Percentiles rank a stretch among this genome's conserved stretches.
Evolutionary conservation across 2,888 invertebrate genomes (phyloP).

Genomic region (Cistogaster globosa): DNA sequence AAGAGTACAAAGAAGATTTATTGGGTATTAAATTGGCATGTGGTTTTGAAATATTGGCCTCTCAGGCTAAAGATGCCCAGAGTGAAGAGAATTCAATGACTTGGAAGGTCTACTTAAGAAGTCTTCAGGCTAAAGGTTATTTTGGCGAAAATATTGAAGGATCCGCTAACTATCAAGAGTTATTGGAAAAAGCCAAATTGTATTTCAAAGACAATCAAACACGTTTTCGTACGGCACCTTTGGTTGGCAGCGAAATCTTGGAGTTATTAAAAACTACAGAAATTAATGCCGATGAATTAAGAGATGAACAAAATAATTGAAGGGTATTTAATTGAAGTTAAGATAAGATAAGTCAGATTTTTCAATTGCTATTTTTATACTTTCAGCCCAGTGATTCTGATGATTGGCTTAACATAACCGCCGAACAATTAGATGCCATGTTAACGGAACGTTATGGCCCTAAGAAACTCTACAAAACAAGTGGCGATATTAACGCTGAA

Average conservation of each 20-base stretch:
- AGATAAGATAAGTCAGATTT: not conserved
- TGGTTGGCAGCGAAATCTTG: slow-evolving; percentile 84
- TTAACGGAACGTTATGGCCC: slow-evolving; percentile 88
- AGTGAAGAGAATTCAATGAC: slow-evolving; percentile 85
- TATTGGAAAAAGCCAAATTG: slow-evolving; percentile 88
- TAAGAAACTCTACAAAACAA: slow-evolving; percentile 84
- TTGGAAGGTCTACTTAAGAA: slow-evolving; percentile 89
- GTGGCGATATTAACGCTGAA: slow-evolving; percentile 84
- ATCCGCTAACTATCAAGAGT: slow-evolving; percentile 89
- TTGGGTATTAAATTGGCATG: slow-evolving; percentile 94
- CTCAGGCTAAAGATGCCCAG: slow-evolving; percentile 84
- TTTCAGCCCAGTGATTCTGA: slow-evolving; percentile 87
- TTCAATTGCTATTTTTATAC: not conserved
- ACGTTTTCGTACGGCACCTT: slow-evolving; percentile 83
- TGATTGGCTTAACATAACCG: slow-evolving; percentile 91
- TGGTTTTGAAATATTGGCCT: slow-evolving; percentile 93
- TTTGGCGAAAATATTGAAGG: slow-evolving; percentile 91
- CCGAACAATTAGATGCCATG: slow-evolving; percentile 91
- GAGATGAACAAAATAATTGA: slow-evolving; percentile 83
- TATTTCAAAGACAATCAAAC: slow-evolving; percentile 87
- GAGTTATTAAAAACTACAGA: slow-evolving; percentile 82
- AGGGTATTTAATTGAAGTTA: slow-evolving; percentile 77
- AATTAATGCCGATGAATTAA: slow-evolving; percentile 84
- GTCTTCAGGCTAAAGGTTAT: slow-evolving; percentile 90
- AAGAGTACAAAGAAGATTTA: slow-evolving; percentile 88